Base-by-base conservation (phyloP, 2,888 invertebrate genomes). In the Nysson spinosus region DNA sequence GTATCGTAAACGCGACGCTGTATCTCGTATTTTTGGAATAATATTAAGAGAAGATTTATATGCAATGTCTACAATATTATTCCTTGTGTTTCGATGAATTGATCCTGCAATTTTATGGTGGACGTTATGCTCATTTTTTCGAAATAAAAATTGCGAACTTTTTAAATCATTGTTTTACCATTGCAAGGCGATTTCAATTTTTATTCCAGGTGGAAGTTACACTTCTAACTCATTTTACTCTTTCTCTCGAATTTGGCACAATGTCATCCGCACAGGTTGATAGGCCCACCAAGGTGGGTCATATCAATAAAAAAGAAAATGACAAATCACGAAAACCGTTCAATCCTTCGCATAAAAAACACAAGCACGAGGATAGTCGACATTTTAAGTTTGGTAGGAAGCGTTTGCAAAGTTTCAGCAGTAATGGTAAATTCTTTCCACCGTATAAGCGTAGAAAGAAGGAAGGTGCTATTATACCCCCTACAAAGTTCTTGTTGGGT, bases 401-500 rank as follows among this genome's bases (percentile, higher is more conserved):
- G 85, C 89, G 94, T 40, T 89, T 92, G 34, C 92, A 92, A 83
- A 92, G 91, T 81, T 92, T 93, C 77, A 91, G 91, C 19, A 86
- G 87, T 0, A 89, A 91, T 75, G 92, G 93, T 1, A 95, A 95
- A 84, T 93, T 93, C 85, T 92, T 93, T 83, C 89, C 93, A 42
- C 93, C 93, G 0, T 91, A 93, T 77, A 94, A 94, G 80, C 90
- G 93, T 56, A 90, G 93, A 46, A 92, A 93, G 71, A 93, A 93
- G 79, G 92, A 93, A 72, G 85, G 84, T n/a, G 91, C 91, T 52
- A 91, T 94, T 72, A 94, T 96, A 79, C 93, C 96, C 47, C 97
- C 98, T 0, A 96, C 96, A 0, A 97, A 97, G 87, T 98, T 98
- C 88, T 88, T 96, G 3, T 90, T 98, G 1, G 98, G 98, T 37